phyloP scores from a whole-genome alignment of 2,113 vertebrate genomes.

The Heloderma charlesbogerti region DNA sequence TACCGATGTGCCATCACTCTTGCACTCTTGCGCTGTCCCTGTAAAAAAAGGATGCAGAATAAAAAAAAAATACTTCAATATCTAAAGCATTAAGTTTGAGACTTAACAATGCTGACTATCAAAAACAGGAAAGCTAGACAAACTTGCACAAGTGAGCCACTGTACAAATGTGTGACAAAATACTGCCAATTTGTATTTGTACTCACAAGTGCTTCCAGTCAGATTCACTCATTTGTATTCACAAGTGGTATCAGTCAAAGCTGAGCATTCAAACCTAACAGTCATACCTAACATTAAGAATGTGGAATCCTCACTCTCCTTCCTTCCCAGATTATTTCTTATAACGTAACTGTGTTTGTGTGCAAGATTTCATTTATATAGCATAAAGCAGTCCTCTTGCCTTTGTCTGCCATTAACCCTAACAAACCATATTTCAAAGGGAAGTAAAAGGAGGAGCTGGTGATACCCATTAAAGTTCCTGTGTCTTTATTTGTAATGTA shows the following conservation, averaged over 20 bases:
- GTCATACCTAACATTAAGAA: constrained; percentile 58
- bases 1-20: no score
- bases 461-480: constrained; percentile 73
- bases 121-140: constrained; percentile 80
- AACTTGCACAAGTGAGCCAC: constrained; percentile 78
- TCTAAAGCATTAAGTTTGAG: constrained; percentile 72
- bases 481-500: constrained; percentile 71
- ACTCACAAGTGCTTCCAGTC: constrained; percentile 76
- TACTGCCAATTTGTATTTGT: constrained; percentile 80
- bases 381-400: constrained; percentile 60
- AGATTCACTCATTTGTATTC: constrained; percentile 80
- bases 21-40: no score
- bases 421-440: constrained; percentile 58
- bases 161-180: constrained; percentile 78
- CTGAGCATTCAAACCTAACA: constrained; percentile 68
- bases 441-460: constrained; percentile 51
- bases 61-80: no score
- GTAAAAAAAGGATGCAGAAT: no score
- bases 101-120: constrained; percentile 69
- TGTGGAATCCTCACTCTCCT: constrained; percentile 60
- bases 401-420: constrained; percentile 73
- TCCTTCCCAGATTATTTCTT: constrained; percentile 46
- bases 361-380: constrained; percentile 49
- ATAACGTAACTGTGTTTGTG: constrained; percentile 66
- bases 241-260: constrained; percentile 74